Percentiles rank a stretch among this genome's conserved stretches.
These are phyloP conservation scores for Pao palembangensis DNA, from an alignment of 2,113 vertebrate species.

Conservation along the genomic window DNA sequence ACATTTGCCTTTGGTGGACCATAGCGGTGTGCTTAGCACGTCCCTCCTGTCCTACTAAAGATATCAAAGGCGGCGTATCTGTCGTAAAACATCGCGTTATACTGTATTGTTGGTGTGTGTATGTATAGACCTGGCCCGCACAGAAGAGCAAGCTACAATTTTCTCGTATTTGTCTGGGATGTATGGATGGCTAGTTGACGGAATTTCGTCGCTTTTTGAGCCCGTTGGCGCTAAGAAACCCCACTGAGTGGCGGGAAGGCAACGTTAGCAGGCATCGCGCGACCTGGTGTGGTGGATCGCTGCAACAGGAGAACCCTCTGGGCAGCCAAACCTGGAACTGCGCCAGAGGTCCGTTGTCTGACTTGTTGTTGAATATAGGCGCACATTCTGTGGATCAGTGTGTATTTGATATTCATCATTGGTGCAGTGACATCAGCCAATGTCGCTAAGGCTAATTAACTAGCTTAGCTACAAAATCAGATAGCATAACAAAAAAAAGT, in stretches of 20 bases:
- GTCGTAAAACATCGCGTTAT: conserved; percentile 38
- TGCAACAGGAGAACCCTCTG: conserved; percentile 53
- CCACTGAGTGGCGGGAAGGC: conserved; percentile 51
- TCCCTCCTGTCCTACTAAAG: conserved; percentile 19
- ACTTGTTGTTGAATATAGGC: background rate
- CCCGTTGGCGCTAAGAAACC: conserved; percentile 60
- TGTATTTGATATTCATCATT: background rate
- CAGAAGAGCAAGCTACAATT: conserved; percentile 46
- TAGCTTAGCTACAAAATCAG: background rate
- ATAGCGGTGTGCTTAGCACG: no score
- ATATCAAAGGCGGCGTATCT: conserved; percentile 30
- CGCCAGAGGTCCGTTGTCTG: conserved; percentile 66
- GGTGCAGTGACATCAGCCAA: no score
- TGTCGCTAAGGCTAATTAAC: background rate
- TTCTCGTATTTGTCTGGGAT: conserved; percentile 75
- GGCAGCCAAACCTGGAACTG: conserved; percentile 76
- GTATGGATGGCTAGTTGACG: conserved; percentile 82
- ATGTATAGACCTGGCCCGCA: conserved; percentile 66
- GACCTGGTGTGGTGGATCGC: conserved; percentile 25
- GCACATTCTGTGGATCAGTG: background rate
- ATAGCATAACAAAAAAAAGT: no score
- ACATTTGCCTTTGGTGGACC: conserved; percentile 2
- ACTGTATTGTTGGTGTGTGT: background rate
- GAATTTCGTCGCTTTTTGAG: conserved; percentile 78
- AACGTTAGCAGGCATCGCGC: conserved; percentile 23